Conservation (phyloP, 2,113 vertebrate species). For the Nyctibius bracteatus region DNA sequence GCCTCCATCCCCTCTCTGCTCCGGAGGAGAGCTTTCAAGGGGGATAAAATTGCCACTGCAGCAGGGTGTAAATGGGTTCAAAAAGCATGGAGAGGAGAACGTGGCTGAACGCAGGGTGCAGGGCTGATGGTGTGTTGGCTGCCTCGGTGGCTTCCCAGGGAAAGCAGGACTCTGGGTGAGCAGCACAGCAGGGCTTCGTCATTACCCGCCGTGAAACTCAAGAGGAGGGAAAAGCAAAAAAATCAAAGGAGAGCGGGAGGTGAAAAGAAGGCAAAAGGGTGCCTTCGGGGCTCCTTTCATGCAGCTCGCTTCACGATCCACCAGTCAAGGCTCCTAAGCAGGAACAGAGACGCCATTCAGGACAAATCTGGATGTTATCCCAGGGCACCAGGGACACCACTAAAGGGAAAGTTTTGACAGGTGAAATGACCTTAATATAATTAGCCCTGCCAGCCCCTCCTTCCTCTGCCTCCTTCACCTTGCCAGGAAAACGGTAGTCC, state of each 20-base stretch:
- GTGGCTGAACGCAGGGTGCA: neutral
- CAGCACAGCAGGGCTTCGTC: neutral
- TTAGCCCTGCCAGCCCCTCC: conserved; percentile 53
- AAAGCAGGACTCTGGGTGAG: fast-evolving
- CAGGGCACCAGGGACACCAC: conserved; percentile 56
- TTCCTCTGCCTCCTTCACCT: conserved; percentile 59
- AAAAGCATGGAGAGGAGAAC: fast-evolving
- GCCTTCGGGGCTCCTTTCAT: conserved; percentile 41
- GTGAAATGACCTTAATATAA: conserved; percentile 71
- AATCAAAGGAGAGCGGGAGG: conserved; percentile 58
- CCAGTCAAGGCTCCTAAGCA: conserved; percentile 48
- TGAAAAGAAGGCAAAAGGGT: conserved; percentile 50
- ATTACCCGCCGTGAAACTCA: conserved; percentile 32
- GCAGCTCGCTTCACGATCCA: neutral
- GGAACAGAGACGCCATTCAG: conserved; percentile 68
- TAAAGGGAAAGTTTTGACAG: conserved; percentile 70
- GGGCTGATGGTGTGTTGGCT: neutral
- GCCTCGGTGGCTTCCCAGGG: fast-evolving
- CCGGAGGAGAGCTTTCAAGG: neutral
- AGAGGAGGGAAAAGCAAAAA: conserved; percentile 28
- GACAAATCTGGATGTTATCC: conserved; percentile 62
- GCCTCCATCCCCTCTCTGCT: neutral
- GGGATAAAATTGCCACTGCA: neutral
- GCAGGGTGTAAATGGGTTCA: neutral
- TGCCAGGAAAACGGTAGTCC: conserved; percentile 45